Evolutionary conservation across 1,140 invertebrate genomes (phyloP).

Genomic region (Rhagoletis zephyria): DNA sequence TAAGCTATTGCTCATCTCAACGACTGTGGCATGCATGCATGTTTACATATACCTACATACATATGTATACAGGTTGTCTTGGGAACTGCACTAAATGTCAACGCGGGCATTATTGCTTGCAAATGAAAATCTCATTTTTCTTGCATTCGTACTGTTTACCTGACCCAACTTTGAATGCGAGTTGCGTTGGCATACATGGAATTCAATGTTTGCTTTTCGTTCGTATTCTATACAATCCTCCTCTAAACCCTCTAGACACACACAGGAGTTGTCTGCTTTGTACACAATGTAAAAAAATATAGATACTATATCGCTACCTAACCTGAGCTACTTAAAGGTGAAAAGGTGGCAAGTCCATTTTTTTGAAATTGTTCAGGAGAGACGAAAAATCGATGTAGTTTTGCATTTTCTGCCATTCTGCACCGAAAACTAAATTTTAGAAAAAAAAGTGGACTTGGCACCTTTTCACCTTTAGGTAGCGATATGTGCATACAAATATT

Average conservation of each 20-base stretch:
- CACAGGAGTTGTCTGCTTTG: neutral
- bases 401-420: too few relatives aligned
- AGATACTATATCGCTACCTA: too few relatives aligned
- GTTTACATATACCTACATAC: neutral
- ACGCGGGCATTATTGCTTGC: neutral
- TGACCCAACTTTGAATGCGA: neutral
- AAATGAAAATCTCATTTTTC: neutral
- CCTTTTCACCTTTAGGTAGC: too few relatives aligned
- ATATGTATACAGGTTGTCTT: neutral
- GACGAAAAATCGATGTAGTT: too few relatives aligned
- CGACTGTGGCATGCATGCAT: too few relatives aligned
- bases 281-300: neutral
- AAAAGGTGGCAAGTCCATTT: too few relatives aligned
- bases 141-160: neutral
- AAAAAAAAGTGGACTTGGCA: too few relatives aligned
- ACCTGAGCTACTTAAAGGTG: too few relatives aligned
- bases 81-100: constrained; percentile 3
- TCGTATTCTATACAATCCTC: neutral
- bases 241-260: neutral
- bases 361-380: too few relatives aligned
- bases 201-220: constrained; percentile 24
- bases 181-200: constrained; percentile 5
- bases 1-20: neutral
- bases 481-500: too few relatives aligned
- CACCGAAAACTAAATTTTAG: too few relatives aligned